These are phyloP conservation scores for Bothrops jararaca DNA, from an alignment of 2,113 vertebrate species.

Conservation along the genomic window DNA sequence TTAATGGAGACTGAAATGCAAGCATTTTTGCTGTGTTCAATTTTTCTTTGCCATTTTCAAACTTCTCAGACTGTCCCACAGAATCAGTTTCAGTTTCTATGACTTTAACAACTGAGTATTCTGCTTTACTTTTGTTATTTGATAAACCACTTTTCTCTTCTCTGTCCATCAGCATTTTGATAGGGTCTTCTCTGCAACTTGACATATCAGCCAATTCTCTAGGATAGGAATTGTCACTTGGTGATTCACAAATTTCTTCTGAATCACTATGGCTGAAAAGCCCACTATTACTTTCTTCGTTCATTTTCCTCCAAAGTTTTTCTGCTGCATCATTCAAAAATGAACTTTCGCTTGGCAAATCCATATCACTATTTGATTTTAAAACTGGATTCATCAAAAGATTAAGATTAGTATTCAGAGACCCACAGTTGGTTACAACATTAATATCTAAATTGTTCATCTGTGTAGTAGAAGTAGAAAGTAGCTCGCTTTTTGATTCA, in stretches of 20 bases:
- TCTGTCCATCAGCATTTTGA: slow-evolving; percentile 61
- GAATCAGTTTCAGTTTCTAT: slow-evolving; percentile 67
- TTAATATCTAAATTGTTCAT: slow-evolving; percentile 46
- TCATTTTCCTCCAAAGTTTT: slow-evolving; percentile 72
- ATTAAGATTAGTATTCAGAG: slow-evolving; percentile 68
- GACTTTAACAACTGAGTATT: slow-evolving; percentile 68
- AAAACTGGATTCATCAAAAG: slow-evolving; percentile 80
- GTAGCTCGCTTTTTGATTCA: slow-evolving; percentile 66
- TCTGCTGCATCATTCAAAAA: slow-evolving; percentile 68
- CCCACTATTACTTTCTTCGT: slow-evolving; percentile 70
- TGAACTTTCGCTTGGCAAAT: slow-evolving; percentile 71
- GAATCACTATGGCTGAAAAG: slow-evolving; percentile 68
- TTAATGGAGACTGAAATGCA: slow-evolving; percentile 71
- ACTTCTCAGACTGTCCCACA: slow-evolving; percentile 64
- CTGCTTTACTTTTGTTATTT: slow-evolving; percentile 56
- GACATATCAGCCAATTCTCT: slow-evolving; percentile 52
- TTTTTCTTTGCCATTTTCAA: slow-evolving; percentile 75
- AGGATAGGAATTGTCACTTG: slow-evolving; percentile 57
- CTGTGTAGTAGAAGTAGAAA: slow-evolving; percentile 40
- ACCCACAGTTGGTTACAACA: slow-evolving; percentile 61
- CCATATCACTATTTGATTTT: slow-evolving; percentile 66
- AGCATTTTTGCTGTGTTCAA: slow-evolving; percentile 69
- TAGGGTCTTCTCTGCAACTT: slow-evolving; percentile 63
- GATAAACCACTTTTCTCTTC: slow-evolving; percentile 59
- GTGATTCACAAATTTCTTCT: slow-evolving; percentile 63